phyloP scores from a whole-genome alignment of 2,113 vertebrate species.

The Salvelinus fontinalis region DNA sequence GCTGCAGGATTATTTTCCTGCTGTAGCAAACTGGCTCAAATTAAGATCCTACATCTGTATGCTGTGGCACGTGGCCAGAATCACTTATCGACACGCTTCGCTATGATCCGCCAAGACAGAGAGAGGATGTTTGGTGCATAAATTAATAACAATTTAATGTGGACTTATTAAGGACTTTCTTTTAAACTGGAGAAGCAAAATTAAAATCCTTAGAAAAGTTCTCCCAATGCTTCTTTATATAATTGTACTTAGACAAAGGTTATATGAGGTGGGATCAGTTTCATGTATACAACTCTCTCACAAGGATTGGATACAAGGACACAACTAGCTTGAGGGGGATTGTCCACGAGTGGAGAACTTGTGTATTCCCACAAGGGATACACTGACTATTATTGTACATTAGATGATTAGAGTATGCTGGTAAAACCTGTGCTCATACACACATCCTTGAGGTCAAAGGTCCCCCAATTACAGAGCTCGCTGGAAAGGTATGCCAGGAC shows the following conservation, averaged over 20 bases:
- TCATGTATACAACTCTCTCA: too few species aligned
- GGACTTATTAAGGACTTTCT: too few species aligned
- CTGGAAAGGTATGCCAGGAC: constrained; percentile 47
- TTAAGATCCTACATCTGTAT: not conserved
- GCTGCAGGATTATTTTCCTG: too few species aligned
- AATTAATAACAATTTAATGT: not conserved
- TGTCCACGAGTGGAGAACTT: not conserved
- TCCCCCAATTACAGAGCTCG: constrained; percentile 32
- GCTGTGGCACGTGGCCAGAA: constrained; percentile 49
- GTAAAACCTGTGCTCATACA: not conserved
- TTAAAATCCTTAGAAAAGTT: too few species aligned
- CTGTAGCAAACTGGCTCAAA: too few species aligned
- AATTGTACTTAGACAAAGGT: too few species aligned
- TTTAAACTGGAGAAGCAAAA: too few species aligned
- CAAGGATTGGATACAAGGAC: not conserved
- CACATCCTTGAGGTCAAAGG: not conserved
- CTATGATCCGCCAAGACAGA: constrained; percentile 48
- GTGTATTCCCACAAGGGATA: not conserved
- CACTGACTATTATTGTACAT: not conserved
- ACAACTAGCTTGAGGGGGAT: not conserved
- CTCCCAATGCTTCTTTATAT: too few species aligned
- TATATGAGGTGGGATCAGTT: too few species aligned
- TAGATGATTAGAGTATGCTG: not conserved
- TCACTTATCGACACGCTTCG: constrained; percentile 47
- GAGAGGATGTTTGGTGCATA: constrained; percentile 18